A percentile compares a stretch with the other conserved stretches of the same genome.
Conservation (phyloP, 2,888 invertebrate genomes). For the Leucania comma region DNA sequence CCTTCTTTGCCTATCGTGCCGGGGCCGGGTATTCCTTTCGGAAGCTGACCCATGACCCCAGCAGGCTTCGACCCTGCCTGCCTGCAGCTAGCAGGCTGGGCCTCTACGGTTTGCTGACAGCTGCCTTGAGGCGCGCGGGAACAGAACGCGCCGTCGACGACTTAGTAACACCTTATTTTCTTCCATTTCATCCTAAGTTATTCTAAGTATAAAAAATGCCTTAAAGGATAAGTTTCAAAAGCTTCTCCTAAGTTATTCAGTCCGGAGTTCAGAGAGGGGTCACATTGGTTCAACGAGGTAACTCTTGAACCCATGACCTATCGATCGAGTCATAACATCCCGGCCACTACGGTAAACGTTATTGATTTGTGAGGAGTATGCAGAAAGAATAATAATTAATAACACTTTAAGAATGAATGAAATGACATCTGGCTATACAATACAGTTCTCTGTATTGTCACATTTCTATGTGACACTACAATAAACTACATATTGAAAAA, state of each 20-base stretch:
- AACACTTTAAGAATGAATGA: not conserved
- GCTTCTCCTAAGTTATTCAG: conserved; percentile 4
- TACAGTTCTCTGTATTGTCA: too few species aligned
- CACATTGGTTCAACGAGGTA: conserved; percentile 20
- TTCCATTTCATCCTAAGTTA: too few species aligned
- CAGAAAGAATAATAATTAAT: not conserved
- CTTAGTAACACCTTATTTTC: too few species aligned
- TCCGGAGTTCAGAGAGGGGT: conserved; percentile 10
- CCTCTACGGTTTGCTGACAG: too few species aligned
- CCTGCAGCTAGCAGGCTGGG: too few species aligned
- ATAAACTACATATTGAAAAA: not conserved
- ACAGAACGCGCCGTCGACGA: too few species aligned
- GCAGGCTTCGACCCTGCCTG: too few species aligned
- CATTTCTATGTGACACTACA: not conserved
- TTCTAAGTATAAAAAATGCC: not conserved
- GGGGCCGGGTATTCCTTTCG: too few species aligned
- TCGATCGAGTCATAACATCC: conserved; percentile 13
- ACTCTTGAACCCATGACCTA: conserved; percentile 23
- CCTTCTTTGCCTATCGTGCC: too few species aligned
- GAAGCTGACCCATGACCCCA: too few species aligned
- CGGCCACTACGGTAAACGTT: not conserved
- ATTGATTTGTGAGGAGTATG: conserved; percentile 6
- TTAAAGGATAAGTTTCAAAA: not conserved
- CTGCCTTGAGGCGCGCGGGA: too few species aligned
- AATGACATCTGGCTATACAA: not conserved